phyloP scores from a whole-genome alignment of 2,113 vertebrate species.

The Bagarius yarrelli region DNA sequence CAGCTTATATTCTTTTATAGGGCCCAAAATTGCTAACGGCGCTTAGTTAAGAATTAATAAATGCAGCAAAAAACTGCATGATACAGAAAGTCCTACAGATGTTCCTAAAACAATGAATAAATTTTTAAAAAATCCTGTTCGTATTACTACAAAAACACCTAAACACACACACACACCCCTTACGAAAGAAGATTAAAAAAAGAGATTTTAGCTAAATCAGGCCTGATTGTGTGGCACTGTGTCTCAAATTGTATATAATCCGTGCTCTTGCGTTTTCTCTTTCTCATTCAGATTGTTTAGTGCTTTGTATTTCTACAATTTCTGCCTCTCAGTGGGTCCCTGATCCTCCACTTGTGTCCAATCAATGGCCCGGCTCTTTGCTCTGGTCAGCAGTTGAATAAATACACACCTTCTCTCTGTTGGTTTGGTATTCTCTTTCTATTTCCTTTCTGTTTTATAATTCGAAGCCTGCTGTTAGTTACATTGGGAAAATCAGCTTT shows the following conservation, averaged over 20 bases:
- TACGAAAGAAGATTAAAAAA: not conserved
- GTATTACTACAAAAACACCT: not conserved
- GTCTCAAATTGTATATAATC: slow-evolving; percentile 17
- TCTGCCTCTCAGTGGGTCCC: slow-evolving; percentile 58
- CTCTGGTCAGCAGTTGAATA: slow-evolving; percentile 64
- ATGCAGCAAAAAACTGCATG: not conserved
- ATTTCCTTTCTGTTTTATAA: slow-evolving; percentile 15
- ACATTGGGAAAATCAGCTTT: not conserved
- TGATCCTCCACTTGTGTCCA: slow-evolving; percentile 62
- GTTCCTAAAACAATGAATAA: not conserved
- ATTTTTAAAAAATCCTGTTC: not conserved
- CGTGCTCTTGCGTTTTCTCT: slow-evolving; percentile 35
- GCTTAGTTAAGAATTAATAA: not conserved
- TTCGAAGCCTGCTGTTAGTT: not conserved
- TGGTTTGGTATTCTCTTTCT: not conserved
- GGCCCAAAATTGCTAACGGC: too few relatives aligned
- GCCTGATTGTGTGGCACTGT: not conserved
- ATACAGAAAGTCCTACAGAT: not conserved
- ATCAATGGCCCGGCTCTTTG: slow-evolving; percentile 61
- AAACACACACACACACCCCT: slow-evolving; percentile 28
- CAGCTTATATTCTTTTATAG: too few relatives aligned
- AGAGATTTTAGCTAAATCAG: not conserved
- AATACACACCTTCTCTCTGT: slow-evolving; percentile 6
- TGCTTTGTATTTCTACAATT: slow-evolving; percentile 47
- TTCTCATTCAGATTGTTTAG: slow-evolving; percentile 39